These are phyloP conservation scores for Melanaphis sacchari DNA, from an alignment of 1,140 invertebrate species.

Conservation along the genomic window DNA sequence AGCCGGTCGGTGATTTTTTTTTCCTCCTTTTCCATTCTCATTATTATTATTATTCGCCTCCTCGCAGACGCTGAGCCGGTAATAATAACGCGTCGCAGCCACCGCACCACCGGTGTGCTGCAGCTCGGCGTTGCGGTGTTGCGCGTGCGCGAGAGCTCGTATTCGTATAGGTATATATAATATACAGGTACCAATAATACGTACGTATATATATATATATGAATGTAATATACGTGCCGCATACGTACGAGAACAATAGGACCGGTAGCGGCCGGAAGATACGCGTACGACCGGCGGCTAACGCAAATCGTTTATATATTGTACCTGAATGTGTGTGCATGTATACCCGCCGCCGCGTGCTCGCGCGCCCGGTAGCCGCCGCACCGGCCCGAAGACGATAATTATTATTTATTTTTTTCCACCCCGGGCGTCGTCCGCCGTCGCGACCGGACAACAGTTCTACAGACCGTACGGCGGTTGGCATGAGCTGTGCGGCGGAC, in stretches of 20 bases:
- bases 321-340: neutral
- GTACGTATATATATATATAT: neutral
- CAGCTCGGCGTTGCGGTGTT: neutral
- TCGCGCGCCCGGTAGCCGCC: neutral
- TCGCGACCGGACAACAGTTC: neutral
- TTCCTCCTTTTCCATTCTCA: conserved; percentile 4
- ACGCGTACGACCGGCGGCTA: neutral
- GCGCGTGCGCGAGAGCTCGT: neutral
- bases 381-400: neutral
- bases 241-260: conserved; percentile 27
- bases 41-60: conserved; percentile 11
- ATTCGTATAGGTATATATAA: neutral
- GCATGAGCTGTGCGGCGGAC: neutral
- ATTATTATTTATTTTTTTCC: conserved; percentile 8
- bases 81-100: conserved; percentile 5
- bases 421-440: neutral
- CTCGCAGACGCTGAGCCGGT: neutral
- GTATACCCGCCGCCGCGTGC: neutral
- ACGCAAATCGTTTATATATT: neutral
- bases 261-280: conserved; percentile 50
- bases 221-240: neutral
- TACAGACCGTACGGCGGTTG: neutral
- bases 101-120: neutral
- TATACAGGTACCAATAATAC: neutral
- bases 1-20: conserved; percentile 15